Evolutionary conservation across 2,797 vertebrate genomes (phyloP).

Genomic region (Steatocranus sp.): DNA sequence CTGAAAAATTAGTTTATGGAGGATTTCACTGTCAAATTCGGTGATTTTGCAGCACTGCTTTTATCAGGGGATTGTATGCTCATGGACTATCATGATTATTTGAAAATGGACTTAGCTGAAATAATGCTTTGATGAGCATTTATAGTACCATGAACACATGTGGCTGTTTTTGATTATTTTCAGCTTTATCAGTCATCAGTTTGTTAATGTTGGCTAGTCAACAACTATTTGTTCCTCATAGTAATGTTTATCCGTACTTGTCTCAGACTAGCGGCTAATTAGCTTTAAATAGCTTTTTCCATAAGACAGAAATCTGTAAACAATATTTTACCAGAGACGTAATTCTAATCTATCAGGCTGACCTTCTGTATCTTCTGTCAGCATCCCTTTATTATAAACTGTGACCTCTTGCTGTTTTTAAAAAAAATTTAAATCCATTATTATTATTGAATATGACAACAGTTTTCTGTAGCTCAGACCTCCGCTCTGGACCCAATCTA

Average conservation of each 20-base stretch:
- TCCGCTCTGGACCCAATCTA: background rate
- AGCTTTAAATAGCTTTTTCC: background rate
- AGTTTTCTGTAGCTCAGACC: background rate
- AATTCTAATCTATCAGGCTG: background rate
- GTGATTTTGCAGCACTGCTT: background rate
- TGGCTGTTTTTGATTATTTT: background rate
- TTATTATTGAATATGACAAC: background rate
- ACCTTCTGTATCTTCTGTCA: background rate
- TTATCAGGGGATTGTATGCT: background rate
- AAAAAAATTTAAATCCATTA: background rate
- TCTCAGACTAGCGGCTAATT: background rate
- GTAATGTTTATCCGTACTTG: background rate
- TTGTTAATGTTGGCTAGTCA: background rate
- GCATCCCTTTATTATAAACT: background rate
- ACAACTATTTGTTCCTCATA: background rate
- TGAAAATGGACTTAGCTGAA: background rate
- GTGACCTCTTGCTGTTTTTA: background rate
- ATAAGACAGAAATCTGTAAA: background rate
- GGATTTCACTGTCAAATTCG: background rate
- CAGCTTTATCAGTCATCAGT: background rate
- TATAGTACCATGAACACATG: background rate
- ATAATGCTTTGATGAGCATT: background rate
- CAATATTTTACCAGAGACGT: background rate
- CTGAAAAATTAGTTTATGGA: background rate
- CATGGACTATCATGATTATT: background rate